phyloP scores from a whole-genome alignment of 2,888 invertebrate species.

The Tetheella fluctuosa region DNA sequence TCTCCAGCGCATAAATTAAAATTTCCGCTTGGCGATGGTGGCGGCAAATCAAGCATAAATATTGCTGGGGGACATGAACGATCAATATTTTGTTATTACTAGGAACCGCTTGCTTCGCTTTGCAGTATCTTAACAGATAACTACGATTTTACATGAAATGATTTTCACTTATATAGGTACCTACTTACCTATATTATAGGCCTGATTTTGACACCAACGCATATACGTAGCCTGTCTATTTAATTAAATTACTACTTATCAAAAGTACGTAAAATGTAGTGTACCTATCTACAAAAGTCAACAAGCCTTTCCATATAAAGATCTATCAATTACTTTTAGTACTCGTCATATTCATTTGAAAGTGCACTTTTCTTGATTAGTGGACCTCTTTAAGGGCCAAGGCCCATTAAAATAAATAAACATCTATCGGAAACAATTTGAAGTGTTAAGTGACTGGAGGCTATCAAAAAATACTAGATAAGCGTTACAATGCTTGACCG shows the following conservation, averaged over 20 bases:
- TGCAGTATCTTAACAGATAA: neutral
- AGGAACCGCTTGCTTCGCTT: conserved; percentile 13
- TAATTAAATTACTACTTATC: neutral
- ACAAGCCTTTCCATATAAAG: conserved; percentile 18
- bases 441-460: conserved; percentile 81
- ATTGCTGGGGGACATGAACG: conserved; percentile 63
- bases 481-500: conserved; percentile 67
- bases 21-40: conserved; percentile 77
- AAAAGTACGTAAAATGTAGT: conserved; percentile 8
- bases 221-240: no score
- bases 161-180: neutral
- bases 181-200: no score
- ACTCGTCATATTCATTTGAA: conserved; percentile 79
- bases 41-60: conserved; percentile 77
- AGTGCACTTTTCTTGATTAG: conserved; percentile 77
- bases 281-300: neutral
- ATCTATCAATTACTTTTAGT: conserved; percentile 70
- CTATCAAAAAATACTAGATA: conserved; percentile 84
- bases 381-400: conserved; percentile 73
- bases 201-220: no score
- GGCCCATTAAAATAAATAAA: conserved; percentile 81
- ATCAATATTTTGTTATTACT: conserved; percentile 55
- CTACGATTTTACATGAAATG: no score
- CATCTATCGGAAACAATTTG: conserved; percentile 75
- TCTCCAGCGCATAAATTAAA: conserved; percentile 81